Evolutionary conservation across 2,888 invertebrate genomes (phyloP).

Genomic region (Amphipyra berbera): DNA sequence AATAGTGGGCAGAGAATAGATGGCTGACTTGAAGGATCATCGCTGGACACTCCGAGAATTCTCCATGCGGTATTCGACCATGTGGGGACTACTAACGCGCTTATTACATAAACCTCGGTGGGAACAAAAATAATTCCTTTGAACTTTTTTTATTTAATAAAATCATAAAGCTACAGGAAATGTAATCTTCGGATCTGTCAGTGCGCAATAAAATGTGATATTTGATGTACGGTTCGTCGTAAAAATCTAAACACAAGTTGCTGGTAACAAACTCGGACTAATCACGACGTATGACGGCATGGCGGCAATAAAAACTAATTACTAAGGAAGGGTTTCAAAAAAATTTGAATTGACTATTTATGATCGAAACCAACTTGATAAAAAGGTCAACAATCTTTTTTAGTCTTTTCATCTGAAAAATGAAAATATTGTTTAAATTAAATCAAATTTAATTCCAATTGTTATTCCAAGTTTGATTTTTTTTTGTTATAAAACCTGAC

Average conservation of each 20-base stretch:
- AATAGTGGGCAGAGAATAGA: conserved; percentile 51
- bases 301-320: conserved; percentile 27
- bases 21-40: conserved; percentile 42
- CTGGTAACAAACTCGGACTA: conserved; percentile 24
- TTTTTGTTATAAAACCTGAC: too few relatives aligned
- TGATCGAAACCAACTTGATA: too few relatives aligned
- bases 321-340: not conserved
- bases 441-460: too few relatives aligned
- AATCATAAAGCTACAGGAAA: conserved; percentile 48
- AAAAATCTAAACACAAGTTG: conserved; percentile 33
- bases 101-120: conserved; percentile 35
- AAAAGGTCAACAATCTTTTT: too few relatives aligned
- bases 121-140: conserved; percentile 52
- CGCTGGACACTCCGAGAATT: conserved; percentile 39
- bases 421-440: too few relatives aligned
- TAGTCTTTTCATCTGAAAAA: too few relatives aligned
- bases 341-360: too few relatives aligned
- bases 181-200: conserved; percentile 43
- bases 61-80: conserved; percentile 21
- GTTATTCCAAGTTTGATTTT: too few relatives aligned
- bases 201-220: conserved; percentile 51
- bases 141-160: conserved; percentile 39
- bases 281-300: conserved; percentile 39
- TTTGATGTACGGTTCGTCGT: conserved; percentile 51
- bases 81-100: conserved; percentile 47